Evolutionary conservation across 53 echinoderm and acorn worm genomes (phyloP), one percentile per base, ranked within the genome.

Genomic region (Paelopatides confundens): DNA sequence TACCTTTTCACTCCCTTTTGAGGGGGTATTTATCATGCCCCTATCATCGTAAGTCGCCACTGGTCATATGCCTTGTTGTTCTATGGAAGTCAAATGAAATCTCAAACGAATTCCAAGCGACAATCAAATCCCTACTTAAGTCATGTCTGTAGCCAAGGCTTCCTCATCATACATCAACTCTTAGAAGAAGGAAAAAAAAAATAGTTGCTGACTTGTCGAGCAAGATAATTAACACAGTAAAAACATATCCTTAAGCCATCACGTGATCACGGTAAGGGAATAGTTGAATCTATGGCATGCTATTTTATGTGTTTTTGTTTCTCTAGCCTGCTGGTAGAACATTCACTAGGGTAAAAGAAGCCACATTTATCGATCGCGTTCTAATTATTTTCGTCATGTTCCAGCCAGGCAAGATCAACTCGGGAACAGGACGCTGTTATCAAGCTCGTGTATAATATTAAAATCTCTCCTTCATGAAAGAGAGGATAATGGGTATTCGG

Each of bases 311-410:
- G 74, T 18, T 39, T 69, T 37, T 27, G 39, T 40, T 74, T 12
- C 37, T 46, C 46, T 36, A n/a, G 47, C 7, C 38, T 23, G 39
- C 28, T 32, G 37, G 26, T 29, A 46, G 27, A 74, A 74, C 74
- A 74, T 74, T 40, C 74, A 38, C 26, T 40, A 10, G 28, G 47
- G 39, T 39, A 39, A 21, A 14, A 21, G 37, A 27, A 74, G 74
- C 74, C 39, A 46, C 21, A 40, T 27, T 74, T 74, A 74, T 74
- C 74, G 74, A 74, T 40, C 46, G 40, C 21, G 74, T 74, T 74
- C 74, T 74, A 74, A 74, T 74, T 74, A 74, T 46, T 74, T 74
- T 74, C 26, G 27, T 74, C 74, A 74, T 74, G 74, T 74, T 74
- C 43, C 12, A 46, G 47, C 43, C 12, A 46, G 47, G 74, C 40